Evolutionary conservation across 2,797 vertebrate genomes (phyloP).

Genomic region (Tympanoctomys barrerae): DNA sequence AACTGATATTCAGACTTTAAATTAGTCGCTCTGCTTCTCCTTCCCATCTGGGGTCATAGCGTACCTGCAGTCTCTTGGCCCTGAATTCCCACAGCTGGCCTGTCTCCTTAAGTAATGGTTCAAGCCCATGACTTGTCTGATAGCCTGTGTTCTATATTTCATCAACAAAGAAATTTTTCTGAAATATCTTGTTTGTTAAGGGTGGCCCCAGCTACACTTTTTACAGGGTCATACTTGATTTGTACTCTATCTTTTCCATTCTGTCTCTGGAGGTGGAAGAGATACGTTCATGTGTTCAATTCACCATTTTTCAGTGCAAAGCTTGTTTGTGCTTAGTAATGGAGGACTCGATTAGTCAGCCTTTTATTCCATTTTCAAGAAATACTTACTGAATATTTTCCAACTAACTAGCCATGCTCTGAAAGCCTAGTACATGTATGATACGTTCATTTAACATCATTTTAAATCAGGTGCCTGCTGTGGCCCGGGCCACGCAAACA

Average conservation of each 20-base stretch:
- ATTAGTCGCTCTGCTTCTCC: neutral
- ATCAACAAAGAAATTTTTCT: neutral
- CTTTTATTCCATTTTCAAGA: slow-evolving; percentile 32
- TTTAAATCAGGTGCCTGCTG: neutral
- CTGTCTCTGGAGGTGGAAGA: neutral
- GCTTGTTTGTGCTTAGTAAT: neutral
- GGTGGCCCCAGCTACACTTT: neutral
- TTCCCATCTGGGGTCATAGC: neutral
- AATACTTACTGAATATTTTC: slow-evolving; percentile 7
- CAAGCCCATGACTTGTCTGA: neutral
- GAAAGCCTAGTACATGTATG: neutral
- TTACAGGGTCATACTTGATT: neutral
- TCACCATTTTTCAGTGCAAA: slow-evolving; percentile 2
- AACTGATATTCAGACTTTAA: neutral
- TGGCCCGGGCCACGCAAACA: neutral
- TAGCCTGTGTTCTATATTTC: neutral
- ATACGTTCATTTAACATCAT: neutral
- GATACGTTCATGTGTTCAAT: neutral
- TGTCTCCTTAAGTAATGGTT: neutral
- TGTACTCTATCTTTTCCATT: neutral
- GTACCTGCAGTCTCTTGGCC: neutral
- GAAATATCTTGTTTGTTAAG: neutral
- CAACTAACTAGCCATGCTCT: neutral
- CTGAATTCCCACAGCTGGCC: neutral
- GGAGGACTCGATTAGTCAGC: slow-evolving; percentile 10